Evolutionary conservation across 1,140 invertebrate genomes (phyloP).

Genomic region (Procambarus clarkii): DNA sequence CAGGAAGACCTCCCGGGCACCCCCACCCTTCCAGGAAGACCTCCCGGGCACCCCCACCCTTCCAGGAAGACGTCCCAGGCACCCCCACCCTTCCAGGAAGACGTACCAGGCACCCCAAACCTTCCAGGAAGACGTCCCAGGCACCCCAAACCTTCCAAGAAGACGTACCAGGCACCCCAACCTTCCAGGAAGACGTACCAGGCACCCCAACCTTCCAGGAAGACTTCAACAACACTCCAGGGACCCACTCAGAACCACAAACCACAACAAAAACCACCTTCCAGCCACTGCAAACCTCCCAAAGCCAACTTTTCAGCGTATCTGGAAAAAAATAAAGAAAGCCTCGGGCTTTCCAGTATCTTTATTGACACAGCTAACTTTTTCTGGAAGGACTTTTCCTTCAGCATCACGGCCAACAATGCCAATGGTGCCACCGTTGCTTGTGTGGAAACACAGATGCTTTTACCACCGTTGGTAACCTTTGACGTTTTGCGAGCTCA

Average conservation of each 20-base stretch:
- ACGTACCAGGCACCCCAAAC: neutral
- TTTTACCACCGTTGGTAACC: neutral
- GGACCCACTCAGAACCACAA: no score
- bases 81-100: no score
- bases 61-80: no score
- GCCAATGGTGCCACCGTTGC: neutral
- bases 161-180: neutral
- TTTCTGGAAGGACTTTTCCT: neutral
- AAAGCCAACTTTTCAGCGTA: no score
- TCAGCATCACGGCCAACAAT: neutral
- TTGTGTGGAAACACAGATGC: neutral
- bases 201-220: neutral
- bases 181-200: neutral
- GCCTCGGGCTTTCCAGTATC: neutral
- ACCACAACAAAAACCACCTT: no score
- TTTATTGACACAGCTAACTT: constrained; percentile 1
- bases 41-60: no score
- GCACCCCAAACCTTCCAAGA: neutral
- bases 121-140: neutral
- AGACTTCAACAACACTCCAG: no score
- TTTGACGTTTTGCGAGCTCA: no score
- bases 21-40: no score
- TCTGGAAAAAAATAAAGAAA: no score
- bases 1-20: no score
- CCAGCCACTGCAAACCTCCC: no score